Evolutionary conservation across 1,140 invertebrate species (phyloP), one percentile per base, ranked within the genome.

Genomic region (Heliconius himera): DNA sequence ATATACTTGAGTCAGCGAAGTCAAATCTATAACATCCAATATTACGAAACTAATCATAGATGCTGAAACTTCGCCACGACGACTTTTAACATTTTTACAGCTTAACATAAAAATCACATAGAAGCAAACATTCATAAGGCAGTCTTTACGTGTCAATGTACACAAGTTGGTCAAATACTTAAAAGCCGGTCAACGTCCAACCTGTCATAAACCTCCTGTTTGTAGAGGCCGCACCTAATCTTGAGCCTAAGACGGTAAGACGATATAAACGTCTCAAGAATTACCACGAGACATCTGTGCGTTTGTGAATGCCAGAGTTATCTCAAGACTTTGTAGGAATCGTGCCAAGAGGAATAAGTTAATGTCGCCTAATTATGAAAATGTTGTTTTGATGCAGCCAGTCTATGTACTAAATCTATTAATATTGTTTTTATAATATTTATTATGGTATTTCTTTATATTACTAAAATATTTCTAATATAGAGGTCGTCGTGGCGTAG

Each of bases 321-420:
- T 26, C 26, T 22, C 38, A 4, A 22, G 60, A 46, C 38, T 74
- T 76, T 54, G 20, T 26, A 76, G 76, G 73, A 78, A 74, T 74
- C 71, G 71, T 82, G 81, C 75, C 78, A 82, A 82, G 22, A 79
- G 66, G 66, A 51, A 60, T 79, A 73, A 78, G 26, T 77, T 82
- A 82, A 75, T 82, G 49, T 74, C 71, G 51, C 41, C 33, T 60
- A 77, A 79, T 82, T 66, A 79, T 79, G 71, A 56, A 70, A 79
- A 72, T 72, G 74, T 70, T 78, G 72, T 77, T 78, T 81, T 78
- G 26, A 56, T 56, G 8, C 54, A 22, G 54, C 0, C 8, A 8
- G 54, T 6, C 26, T 70, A 70, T 49, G 36, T 70, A 36, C 36
- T 70, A 2, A 70, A 51, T 51, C 16, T 51, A 51, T 20, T 51